phyloP scores from a whole-genome alignment of 2,113 vertebrate genomes.

The Microcebus griseorufus region DNA sequence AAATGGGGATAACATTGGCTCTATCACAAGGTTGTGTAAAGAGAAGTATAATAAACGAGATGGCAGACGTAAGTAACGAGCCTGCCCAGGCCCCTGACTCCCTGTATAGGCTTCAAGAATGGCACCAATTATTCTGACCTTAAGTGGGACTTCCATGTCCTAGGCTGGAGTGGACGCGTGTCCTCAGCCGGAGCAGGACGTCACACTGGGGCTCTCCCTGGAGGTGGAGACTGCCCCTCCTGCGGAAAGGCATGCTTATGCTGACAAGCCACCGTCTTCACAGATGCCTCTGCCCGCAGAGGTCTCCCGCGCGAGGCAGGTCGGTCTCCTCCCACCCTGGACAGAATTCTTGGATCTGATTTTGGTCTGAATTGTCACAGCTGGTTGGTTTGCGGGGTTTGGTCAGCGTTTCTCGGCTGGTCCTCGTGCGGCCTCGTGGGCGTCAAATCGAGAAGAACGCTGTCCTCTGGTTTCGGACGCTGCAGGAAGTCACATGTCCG shows the following conservation, averaged over 20 bases:
- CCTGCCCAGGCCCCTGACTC: background rate
- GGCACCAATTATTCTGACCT: background rate
- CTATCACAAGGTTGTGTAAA: background rate
- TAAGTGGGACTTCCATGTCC: background rate
- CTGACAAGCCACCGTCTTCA: background rate
- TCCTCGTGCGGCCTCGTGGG: background rate
- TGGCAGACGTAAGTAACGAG: rapidly evolving
- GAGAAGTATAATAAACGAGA: background rate
- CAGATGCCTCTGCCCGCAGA: background rate
- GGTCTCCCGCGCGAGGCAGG: background rate
- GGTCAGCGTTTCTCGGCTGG: background rate
- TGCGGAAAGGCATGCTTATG: background rate
- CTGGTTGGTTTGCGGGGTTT: background rate
- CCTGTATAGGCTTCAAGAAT: background rate
- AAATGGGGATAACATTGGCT: background rate
- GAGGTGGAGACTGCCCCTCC: background rate
- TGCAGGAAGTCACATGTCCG: background rate
- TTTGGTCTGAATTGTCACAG: background rate
- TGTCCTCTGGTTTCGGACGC: background rate
- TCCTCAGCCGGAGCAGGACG: background rate
- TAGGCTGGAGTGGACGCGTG: background rate
- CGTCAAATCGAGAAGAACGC: background rate
- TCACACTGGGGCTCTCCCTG: background rate
- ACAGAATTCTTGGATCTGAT: background rate
- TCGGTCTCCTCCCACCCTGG: background rate